phyloP scores from a whole-genome alignment of 2,113 vertebrate species.

The Nesoenas mayeri region DNA sequence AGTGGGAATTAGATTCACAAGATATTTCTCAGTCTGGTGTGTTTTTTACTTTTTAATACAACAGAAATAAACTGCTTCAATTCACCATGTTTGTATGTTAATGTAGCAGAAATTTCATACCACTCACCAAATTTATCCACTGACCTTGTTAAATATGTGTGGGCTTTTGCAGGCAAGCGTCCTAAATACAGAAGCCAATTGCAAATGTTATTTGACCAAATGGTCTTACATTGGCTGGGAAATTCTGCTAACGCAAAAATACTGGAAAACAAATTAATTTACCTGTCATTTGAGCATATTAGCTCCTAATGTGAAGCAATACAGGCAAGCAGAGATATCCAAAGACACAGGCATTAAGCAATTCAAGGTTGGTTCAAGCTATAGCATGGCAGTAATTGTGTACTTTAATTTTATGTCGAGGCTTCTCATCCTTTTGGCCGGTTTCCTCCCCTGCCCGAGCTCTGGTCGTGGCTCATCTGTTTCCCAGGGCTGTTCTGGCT shows the following conservation, averaged over 20 bases:
- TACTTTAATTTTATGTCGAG: not conserved
- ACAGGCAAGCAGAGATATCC: not conserved
- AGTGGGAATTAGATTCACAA: not conserved
- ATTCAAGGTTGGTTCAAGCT: not conserved
- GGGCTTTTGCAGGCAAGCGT: not conserved
- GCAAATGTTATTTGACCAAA: not conserved
- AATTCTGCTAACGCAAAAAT: not conserved
- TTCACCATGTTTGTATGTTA: not conserved
- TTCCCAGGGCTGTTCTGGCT: not conserved
- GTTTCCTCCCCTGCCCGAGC: not conserved
- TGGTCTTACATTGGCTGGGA: not conserved
- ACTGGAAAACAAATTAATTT: not conserved
- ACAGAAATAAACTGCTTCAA: not conserved
- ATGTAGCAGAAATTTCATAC: not conserved
- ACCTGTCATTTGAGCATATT: not conserved
- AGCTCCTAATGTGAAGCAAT: not conserved
- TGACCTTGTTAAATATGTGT: not conserved
- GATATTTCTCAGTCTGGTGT: not conserved
- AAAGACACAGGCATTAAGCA: not conserved
- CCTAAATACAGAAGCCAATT: constrained; percentile 30
- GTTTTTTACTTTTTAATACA: not conserved
- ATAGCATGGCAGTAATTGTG: rapidly evolving
- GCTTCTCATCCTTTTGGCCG: not conserved
- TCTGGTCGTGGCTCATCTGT: not conserved
- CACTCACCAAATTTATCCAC: not conserved